phyloP scores from a whole-genome alignment of 2,888 invertebrate species.

The Schizotus pectinicornis region DNA sequence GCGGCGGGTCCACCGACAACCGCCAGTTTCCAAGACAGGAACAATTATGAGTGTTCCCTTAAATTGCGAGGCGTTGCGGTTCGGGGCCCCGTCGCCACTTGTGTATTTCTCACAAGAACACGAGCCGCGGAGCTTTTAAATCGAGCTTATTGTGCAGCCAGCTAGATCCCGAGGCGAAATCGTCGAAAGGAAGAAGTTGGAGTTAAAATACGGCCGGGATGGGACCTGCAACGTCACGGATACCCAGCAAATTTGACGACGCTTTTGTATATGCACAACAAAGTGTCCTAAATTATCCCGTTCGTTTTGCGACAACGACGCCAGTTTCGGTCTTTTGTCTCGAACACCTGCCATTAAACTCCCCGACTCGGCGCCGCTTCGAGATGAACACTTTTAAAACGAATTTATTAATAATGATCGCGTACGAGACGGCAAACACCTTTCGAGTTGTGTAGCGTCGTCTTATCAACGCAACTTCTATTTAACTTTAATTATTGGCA shows the following conservation, averaged over 20 bases:
- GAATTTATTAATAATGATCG: too few relatives aligned
- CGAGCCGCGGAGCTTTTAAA: too few relatives aligned
- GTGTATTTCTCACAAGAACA: too few relatives aligned
- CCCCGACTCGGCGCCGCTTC: too few relatives aligned
- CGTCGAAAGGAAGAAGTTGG: slow-evolving; percentile 26
- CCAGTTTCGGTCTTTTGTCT: too few relatives aligned
- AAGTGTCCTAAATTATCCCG: slow-evolving; percentile 32
- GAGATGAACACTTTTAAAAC: too few relatives aligned
- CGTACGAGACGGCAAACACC: not conserved
- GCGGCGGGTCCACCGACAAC: not conserved
- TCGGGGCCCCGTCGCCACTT: too few relatives aligned
- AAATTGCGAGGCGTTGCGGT: too few relatives aligned
- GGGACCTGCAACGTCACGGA: slow-evolving; percentile 6
- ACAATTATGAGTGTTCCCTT: too few relatives aligned
- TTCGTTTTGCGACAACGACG: slow-evolving; percentile 14
- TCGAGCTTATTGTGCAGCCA: too few relatives aligned
- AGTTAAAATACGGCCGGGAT: slow-evolving; percentile 28
- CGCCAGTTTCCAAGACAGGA: too few relatives aligned
- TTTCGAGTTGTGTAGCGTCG: not conserved
- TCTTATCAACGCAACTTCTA: slow-evolving; percentile 2
- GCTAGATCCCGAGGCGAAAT: slow-evolving; percentile 17
- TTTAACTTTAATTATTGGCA: slow-evolving; percentile 23
- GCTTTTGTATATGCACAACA: slow-evolving; percentile 34
- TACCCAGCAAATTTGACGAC: slow-evolving; percentile 31
- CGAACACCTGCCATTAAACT: too few relatives aligned